Conservation (phyloP, 2,888 invertebrate genomes). For the Hoplodrina blanda region DNA sequence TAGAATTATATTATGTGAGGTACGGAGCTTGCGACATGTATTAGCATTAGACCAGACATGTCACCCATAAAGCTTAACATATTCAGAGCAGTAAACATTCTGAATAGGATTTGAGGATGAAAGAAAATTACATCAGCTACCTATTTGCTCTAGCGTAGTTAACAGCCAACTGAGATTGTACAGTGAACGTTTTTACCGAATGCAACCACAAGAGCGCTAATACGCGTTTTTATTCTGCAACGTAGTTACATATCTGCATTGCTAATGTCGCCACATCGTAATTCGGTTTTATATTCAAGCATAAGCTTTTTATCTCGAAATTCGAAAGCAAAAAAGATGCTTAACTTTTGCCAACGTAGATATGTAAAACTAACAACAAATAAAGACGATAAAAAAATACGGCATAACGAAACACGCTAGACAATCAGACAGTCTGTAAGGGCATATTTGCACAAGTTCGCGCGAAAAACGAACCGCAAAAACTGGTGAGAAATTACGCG, state of each 20-base stretch:
- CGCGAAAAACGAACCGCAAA: conserved; percentile 31
- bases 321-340: conserved; percentile 18
- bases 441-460: conserved; percentile 29
- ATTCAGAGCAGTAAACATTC: conserved; percentile 20
- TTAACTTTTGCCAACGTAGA: background rate
- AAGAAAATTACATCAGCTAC: conserved; percentile 27
- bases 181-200: conserved; percentile 8
- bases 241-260: conserved; percentile 25
- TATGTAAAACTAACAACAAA: conserved; percentile 17
- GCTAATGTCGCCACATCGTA: conserved; percentile 27
- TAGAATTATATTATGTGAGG: conserved; percentile 32
- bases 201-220: background rate
- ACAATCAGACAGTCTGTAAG: conserved; percentile 35
- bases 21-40: conserved; percentile 27
- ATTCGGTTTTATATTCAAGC: conserved; percentile 13
- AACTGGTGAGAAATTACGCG: conserved; percentile 38
- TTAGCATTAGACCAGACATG: conserved; percentile 40
- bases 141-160: background rate
- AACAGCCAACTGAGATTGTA: conserved; percentile 5
- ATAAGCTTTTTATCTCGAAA: conserved; percentile 26
- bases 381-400: conserved; percentile 7
- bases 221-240: conserved; percentile 29
- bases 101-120: conserved; percentile 25
- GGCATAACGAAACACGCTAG: conserved; percentile 6
- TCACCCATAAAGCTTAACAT: conserved; percentile 38